Conservation (phyloP, 2,888 invertebrate species). For the Liposcelis brunnea region DNA sequence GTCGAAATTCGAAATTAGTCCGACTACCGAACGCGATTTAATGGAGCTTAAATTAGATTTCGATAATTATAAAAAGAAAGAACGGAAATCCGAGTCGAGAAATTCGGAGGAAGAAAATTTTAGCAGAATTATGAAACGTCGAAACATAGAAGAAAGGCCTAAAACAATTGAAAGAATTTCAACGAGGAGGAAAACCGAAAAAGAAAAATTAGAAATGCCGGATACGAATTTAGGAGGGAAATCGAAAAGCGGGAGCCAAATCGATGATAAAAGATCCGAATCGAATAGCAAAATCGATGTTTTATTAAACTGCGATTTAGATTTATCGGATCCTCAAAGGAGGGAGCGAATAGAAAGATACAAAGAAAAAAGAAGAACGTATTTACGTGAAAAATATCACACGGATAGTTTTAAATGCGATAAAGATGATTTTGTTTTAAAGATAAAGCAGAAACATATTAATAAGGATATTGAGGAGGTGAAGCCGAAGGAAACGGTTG, state of each 20-base stretch:
- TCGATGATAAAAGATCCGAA: constrained; percentile 15
- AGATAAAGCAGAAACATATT: constrained; percentile 32
- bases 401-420: constrained; percentile 30
- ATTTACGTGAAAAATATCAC: constrained; percentile 69
- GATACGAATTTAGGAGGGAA: constrained; percentile 14
- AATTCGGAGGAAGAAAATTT: constrained; percentile 23
- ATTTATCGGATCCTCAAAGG: constrained; percentile 25
- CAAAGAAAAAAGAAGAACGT: constrained; percentile 74
- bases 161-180: constrained; percentile 5
- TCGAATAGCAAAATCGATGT: background rate
- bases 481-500: constrained; percentile 31
- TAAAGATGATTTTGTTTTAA: constrained; percentile 29
- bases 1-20: constrained; percentile 41
- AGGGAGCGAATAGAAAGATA: constrained; percentile 77
- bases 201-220: background rate
- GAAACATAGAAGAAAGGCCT: background rate
- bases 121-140: constrained; percentile 22
- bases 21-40: constrained; percentile 37
- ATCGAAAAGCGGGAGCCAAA: constrained; percentile 17
- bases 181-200: constrained; percentile 11
- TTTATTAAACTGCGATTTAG: constrained; percentile 12
- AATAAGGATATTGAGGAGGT: constrained; percentile 21
- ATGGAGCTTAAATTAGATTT: constrained; percentile 29
- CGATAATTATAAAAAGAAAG: background rate
- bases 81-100: background rate